phyloP scores from a whole-genome alignment of 2,888 invertebrate species.

The Xanthia icteritia region DNA sequence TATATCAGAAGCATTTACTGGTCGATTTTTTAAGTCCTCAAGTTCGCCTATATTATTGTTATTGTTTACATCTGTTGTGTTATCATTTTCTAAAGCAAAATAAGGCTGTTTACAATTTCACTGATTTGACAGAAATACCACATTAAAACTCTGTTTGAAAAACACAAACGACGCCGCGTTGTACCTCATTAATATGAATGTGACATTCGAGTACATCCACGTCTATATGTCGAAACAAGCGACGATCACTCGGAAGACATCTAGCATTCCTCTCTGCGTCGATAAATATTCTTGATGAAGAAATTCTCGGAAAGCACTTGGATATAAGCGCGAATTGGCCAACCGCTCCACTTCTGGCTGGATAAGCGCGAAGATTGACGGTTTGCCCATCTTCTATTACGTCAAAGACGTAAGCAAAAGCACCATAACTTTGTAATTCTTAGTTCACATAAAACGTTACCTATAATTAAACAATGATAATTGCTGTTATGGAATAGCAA shows the following conservation, averaged over 20 bases:
- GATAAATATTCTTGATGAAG: conserved; percentile 54
- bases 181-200: conserved; percentile 15
- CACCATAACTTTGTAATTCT: conserved; percentile 40
- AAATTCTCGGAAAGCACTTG: conserved; percentile 60
- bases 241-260: conserved; percentile 34
- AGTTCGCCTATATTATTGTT: not conserved
- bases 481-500: conserved; percentile 38
- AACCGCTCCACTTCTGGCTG: conserved; percentile 66
- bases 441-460: conserved; percentile 44
- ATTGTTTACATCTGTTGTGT: not conserved
- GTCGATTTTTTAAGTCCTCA: not conserved
- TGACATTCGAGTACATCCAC: conserved; percentile 30
- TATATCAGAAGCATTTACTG: not conserved
- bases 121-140: not conserved
- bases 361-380: conserved; percentile 64
- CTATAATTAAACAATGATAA: conserved; percentile 52
- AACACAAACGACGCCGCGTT: not conserved
- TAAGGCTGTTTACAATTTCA: not conserved
- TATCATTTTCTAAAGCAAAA: not conserved
- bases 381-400: conserved; percentile 64
- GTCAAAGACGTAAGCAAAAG: conserved; percentile 52
- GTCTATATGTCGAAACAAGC: conserved; percentile 30
- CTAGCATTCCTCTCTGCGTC: conserved; percentile 22
- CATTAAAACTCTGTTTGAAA: not conserved
- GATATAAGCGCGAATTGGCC: conserved; percentile 60